These are phyloP conservation scores for Zaprionus tsacasi DNA, from an alignment of 1,140 invertebrate species.

Conservation along the genomic window DNA sequence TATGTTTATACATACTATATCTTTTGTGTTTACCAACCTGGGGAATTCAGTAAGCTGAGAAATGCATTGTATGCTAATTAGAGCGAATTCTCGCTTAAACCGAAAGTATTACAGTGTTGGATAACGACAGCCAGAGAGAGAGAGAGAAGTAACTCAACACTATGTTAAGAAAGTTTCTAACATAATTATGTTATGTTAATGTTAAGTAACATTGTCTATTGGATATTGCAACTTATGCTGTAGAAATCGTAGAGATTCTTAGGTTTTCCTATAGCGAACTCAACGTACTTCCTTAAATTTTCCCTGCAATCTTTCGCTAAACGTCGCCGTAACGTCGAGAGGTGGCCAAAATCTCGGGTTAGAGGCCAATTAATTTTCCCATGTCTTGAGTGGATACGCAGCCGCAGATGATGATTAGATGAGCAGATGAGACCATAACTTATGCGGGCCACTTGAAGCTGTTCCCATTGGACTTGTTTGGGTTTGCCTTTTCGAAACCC, in stretches of 20 bases:
- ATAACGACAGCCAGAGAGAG: not conserved
- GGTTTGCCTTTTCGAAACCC: slow-evolving; percentile 3
- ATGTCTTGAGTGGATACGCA: not conserved
- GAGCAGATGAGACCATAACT: slow-evolving; percentile 17
- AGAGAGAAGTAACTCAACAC: not conserved
- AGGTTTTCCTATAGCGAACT: not conserved
- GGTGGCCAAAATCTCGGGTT: not conserved
- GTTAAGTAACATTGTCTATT: not conserved
- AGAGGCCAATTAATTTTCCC: slow-evolving; percentile 6
- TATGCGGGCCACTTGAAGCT: slow-evolving; percentile 1
- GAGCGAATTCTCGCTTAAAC: not conserved
- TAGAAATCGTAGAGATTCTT: not conserved
- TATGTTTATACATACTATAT: not conserved
- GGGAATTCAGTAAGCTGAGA: not conserved
- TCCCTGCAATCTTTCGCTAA: not conserved
- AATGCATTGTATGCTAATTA: not conserved
- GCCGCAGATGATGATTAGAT: not conserved
- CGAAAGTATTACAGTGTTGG: not conserved
- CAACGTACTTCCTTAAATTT: not conserved
- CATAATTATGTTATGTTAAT: not conserved
- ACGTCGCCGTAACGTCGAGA: not conserved
- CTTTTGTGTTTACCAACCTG: not conserved
- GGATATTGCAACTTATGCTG: not conserved
- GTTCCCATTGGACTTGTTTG: slow-evolving; percentile 25
- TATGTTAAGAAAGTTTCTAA: not conserved